These are phyloP conservation scores for Mesitornis unicolor DNA, from an alignment of 2,113 vertebrate genomes.

Conservation along the genomic window DNA sequence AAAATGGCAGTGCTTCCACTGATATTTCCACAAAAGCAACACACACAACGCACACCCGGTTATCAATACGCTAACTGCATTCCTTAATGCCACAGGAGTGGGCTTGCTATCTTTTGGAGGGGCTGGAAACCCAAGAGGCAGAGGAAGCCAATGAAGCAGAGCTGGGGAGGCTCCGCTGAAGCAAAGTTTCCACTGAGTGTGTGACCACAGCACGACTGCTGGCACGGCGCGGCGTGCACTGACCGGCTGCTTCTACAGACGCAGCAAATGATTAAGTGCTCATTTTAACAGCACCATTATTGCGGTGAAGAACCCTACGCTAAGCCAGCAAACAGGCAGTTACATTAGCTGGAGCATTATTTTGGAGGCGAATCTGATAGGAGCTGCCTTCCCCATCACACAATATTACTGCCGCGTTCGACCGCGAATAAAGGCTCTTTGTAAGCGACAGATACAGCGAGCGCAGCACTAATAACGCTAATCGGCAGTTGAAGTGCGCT, in stretches of 20 bases:
- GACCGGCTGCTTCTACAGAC: not conserved
- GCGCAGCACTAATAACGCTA: not conserved
- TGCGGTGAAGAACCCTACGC: not conserved
- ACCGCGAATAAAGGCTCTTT: not conserved
- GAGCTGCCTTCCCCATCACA: not conserved
- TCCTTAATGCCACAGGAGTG: not conserved
- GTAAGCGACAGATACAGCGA: not conserved
- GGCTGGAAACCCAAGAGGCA: not conserved
- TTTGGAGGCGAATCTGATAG: not conserved
- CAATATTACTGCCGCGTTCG: not conserved
- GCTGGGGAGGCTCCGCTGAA: not conserved
- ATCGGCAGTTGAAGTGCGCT: not conserved
- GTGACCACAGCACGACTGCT: not conserved
- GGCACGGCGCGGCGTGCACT: rapidly evolving
- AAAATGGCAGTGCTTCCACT: not conserved
- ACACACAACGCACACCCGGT: rapidly evolving
- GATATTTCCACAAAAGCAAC: not conserved
- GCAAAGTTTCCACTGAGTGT: not conserved
- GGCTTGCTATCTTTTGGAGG: rapidly evolving
- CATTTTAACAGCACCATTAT: not conserved
- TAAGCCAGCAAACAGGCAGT: not conserved
- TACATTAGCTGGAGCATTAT: not conserved
- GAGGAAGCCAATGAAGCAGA: not conserved
- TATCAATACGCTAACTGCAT: rapidly evolving
- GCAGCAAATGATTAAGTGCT: not conserved